phyloP scores from a whole-genome alignment of 1,140 invertebrate genomes.

The Drosophila mayri region DNA sequence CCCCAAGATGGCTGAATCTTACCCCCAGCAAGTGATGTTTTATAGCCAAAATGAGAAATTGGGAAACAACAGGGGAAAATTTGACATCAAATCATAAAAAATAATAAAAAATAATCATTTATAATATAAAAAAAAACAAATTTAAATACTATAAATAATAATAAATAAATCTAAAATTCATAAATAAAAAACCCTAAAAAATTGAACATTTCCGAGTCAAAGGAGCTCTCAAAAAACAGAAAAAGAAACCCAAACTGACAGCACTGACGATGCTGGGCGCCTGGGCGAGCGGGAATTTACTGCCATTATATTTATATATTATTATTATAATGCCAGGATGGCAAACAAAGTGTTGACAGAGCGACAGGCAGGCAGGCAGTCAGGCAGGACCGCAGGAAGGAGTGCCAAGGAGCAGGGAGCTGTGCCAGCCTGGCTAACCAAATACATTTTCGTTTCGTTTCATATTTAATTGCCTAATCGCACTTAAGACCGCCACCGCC shows the following conservation, averaged over 20 bases:
- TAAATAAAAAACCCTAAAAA: neutral
- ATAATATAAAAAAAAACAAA: too few species aligned
- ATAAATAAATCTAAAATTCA: neutral
- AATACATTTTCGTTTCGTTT: constrained; percentile 48
- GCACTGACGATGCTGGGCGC: constrained; percentile 2
- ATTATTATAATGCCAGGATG: constrained; percentile 48
- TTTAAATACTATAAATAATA: neutral
- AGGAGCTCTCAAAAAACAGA: neutral
- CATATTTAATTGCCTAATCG: constrained; percentile 51
- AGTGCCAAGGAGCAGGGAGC: neutral
- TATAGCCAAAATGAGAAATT: neutral
- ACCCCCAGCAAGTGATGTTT: neutral
- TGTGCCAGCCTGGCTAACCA: constrained; percentile 19
- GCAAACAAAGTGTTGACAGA: constrained; percentile 49
- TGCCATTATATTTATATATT: constrained; percentile 65
- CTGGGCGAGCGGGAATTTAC: constrained; percentile 17
- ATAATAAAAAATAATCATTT: too few species aligned
- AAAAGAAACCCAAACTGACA: neutral
- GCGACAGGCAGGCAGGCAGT: constrained; percentile 21
- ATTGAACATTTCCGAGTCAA: too few species aligned
- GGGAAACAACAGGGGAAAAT: neutral
- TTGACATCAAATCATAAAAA: too few species aligned
- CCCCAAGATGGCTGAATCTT: constrained; percentile 51
- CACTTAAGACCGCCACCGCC: constrained; percentile 20
- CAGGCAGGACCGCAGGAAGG: constrained; percentile 11